Evolutionary conservation across 2,888 invertebrate species (phyloP).

Genomic region (Ferdinandea cuprea): DNA sequence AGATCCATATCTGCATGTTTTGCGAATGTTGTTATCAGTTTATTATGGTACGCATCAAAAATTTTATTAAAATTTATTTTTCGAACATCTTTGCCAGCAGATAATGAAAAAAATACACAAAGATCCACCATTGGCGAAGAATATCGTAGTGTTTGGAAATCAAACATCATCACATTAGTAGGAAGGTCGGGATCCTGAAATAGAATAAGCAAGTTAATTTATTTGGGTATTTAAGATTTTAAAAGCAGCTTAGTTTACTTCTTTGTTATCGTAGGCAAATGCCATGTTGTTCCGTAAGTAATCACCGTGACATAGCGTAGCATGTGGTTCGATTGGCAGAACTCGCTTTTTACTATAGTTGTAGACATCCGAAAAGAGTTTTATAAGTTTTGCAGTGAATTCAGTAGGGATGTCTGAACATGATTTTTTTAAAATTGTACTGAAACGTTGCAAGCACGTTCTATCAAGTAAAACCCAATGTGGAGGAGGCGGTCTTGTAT

Average conservation of each 20-base stretch:
- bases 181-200: constrained; percentile 76
- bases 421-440: constrained; percentile 70
- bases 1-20: constrained; percentile 65
- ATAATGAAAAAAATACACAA: constrained; percentile 78
- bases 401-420: constrained; percentile 77
- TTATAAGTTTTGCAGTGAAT: constrained; percentile 76
- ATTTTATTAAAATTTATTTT: constrained; percentile 78
- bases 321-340: constrained; percentile 79
- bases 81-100: constrained; percentile 79
- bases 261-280: constrained; percentile 77
- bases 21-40: constrained; percentile 75
- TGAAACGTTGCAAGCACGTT: constrained; percentile 72
- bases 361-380: constrained; percentile 69
- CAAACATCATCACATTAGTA: constrained; percentile 81
- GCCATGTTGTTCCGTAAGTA: constrained; percentile 82
- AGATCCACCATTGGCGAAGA: constrained; percentile 82
- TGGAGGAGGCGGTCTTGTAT: constrained; percentile 56
- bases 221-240: background rate
- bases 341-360: constrained; percentile 78
- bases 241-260: constrained; percentile 18
- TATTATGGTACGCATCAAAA: constrained; percentile 79
- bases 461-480: constrained; percentile 74
- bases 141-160: constrained; percentile 81
- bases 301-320: constrained; percentile 82
- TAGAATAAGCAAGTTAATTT: background rate